These are phyloP conservation scores for Polyodon spathula DNA, from an alignment of 2,113 vertebrate genomes.

Conservation along the genomic window DNA sequence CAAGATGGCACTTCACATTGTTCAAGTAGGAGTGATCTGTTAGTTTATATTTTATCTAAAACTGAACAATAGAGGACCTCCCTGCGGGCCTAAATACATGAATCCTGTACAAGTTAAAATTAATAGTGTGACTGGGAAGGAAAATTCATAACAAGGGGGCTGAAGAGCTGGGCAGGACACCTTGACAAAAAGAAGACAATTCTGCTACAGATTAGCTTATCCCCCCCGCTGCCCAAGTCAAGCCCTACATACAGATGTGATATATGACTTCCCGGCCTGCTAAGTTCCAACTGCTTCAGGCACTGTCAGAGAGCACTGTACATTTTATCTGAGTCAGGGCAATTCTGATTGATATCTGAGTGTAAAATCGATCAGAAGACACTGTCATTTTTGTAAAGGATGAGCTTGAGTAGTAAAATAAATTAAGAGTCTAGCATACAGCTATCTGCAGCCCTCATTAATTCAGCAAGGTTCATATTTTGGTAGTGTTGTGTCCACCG, in stretches of 20 bases:
- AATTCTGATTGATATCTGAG: constrained; percentile 98
- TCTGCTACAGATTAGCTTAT: constrained; percentile 91
- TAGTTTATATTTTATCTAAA: constrained; percentile 76
- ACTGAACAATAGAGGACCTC: constrained; percentile 62
- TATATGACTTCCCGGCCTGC: constrained; percentile 74
- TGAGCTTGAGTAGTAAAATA: constrained; percentile 93
- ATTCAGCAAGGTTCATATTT: constrained; percentile 82
- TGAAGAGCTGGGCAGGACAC: constrained; percentile 61
- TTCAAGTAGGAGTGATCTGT: constrained; percentile 70
- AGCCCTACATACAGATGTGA: constrained; percentile 70
- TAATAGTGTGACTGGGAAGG: constrained; percentile 58
- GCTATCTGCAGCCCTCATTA: constrained; percentile 81
- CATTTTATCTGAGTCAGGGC: constrained; percentile 95
- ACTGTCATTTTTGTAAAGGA: constrained; percentile 99
- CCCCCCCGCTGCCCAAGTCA: constrained; percentile 80
- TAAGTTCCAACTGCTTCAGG: constrained; percentile 59
- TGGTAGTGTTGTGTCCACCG: constrained; percentile 73
- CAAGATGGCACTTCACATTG: constrained; percentile 65
- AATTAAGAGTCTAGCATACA: constrained; percentile 92
- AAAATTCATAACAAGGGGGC: constrained; percentile 58
- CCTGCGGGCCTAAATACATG: constrained; percentile 63
- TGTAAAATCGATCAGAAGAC: constrained; percentile 98
- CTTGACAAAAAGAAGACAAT: constrained; percentile 80
- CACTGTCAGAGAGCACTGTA: constrained; percentile 70
- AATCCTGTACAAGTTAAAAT: constrained; percentile 69